These are phyloP conservation scores for Distichodus sexfasciatus DNA, from an alignment of 2,797 vertebrate species.

Conservation along the genomic window DNA sequence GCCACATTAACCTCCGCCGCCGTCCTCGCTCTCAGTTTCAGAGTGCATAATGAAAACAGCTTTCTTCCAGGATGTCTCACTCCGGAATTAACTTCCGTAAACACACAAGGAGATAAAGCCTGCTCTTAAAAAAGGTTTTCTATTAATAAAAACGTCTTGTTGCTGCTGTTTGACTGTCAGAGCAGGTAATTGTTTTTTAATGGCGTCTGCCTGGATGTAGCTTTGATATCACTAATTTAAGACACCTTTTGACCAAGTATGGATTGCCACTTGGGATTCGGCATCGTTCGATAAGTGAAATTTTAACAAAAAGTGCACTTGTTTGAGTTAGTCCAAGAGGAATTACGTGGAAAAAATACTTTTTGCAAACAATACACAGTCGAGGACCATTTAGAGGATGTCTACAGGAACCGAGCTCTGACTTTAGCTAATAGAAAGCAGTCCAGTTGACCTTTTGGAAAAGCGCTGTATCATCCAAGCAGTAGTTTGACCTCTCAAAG, in stretches of 20 bases:
- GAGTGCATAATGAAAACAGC: slow-evolving; percentile 27
- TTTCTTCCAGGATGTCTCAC: slow-evolving; percentile 23
- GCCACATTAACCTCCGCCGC: slow-evolving; percentile 28
- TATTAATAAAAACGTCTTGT: slow-evolving; percentile 1
- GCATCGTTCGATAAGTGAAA: neutral
- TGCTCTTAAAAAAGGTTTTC: slow-evolving; percentile 21
- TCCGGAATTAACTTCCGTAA: slow-evolving; percentile 4
- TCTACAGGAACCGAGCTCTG: no score
- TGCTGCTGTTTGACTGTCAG: slow-evolving; percentile 2
- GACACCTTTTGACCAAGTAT: neutral
- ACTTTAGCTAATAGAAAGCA: no score
- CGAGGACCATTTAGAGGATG: no score
- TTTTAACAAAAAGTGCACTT: neutral
- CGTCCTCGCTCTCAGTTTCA: slow-evolving; percentile 22
- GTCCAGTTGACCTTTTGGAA: no score
- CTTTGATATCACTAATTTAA: slow-evolving; percentile 22
- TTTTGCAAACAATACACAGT: no score
- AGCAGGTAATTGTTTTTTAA: slow-evolving; percentile 17
- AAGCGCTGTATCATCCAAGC: no score
- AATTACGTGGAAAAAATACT: no score
- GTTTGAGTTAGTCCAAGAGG: no score
- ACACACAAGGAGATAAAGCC: slow-evolving; percentile 14
- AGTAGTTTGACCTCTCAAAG: no score
- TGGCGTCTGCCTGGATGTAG: slow-evolving; percentile 11
- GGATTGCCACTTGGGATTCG: neutral